Conservation (phyloP, 1,140 invertebrate species). For the Lasioglossum albipes region DNA sequence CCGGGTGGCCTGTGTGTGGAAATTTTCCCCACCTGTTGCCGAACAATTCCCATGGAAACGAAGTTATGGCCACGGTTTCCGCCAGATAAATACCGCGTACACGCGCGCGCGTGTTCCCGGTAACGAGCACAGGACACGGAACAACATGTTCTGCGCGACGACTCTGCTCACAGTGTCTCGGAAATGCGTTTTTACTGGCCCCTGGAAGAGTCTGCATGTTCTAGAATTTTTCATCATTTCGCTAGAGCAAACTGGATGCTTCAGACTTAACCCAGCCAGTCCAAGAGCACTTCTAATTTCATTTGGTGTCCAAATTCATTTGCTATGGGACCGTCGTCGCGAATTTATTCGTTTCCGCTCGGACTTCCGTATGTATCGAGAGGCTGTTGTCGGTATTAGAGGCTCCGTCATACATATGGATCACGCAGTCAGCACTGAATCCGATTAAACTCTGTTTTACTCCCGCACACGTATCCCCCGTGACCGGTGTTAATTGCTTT, state of each 20-base stretch:
- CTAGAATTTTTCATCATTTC: no score
- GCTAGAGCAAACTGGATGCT: no score
- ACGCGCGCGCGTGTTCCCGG: conserved; percentile 20
- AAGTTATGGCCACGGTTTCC: conserved; percentile 72
- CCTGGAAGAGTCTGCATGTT: background rate
- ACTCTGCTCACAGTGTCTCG: background rate
- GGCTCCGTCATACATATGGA: no score
- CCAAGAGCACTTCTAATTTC: no score
- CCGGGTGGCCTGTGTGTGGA: conserved; percentile 65
- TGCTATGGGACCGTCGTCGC: no score
- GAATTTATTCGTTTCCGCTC: no score
- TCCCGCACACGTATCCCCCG: background rate
- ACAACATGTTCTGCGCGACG: conserved; percentile 1
- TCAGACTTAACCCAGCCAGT: no score
- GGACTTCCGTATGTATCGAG: no score
- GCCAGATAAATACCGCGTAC: conserved; percentile 67
- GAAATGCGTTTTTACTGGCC: background rate
- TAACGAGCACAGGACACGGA: conserved; percentile 17
- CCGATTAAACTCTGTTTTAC: background rate
- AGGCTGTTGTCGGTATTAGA: no score
- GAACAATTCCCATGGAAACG: conserved; percentile 77
- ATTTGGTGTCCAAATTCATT: no score
- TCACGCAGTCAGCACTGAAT: background rate
- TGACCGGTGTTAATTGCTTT: conserved; percentile 29
- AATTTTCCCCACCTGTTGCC: conserved; percentile 79